Percentiles rank a stretch among this genome's conserved stretches.
Conservation (phyloP, 2,113 vertebrate species). For the Columba janthina region DNA sequence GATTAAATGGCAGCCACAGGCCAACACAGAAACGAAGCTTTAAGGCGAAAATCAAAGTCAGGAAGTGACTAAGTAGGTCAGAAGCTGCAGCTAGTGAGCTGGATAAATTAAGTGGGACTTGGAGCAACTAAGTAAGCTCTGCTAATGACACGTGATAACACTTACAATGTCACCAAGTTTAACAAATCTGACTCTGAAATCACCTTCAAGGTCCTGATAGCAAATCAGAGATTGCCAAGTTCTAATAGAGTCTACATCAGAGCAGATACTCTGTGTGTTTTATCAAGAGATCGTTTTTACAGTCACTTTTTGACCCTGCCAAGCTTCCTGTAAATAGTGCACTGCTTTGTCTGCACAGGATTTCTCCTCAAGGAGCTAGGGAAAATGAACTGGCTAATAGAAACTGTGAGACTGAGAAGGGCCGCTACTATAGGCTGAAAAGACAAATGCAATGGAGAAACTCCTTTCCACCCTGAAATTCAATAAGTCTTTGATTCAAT, state of each 20-base stretch:
- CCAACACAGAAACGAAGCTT: neutral
- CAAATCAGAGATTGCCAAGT: slow-evolving; percentile 1
- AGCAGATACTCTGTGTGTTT: slow-evolving; percentile 2
- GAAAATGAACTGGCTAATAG: neutral
- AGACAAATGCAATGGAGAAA: slow-evolving; percentile 12
- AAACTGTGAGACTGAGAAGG: neutral
- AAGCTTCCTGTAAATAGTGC: slow-evolving; percentile 26
- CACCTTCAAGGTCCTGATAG: slow-evolving; percentile 30
- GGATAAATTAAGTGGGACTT: slow-evolving; percentile 22
- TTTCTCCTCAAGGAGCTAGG: slow-evolving; percentile 27
- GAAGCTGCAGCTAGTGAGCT: slow-evolving; percentile 5
- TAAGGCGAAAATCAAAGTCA: slow-evolving; percentile 31
- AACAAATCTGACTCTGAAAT: slow-evolving; percentile 47
- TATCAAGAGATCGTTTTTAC: neutral
- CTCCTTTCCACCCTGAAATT: slow-evolving; percentile 7
- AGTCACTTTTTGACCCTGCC: slow-evolving; percentile 38
- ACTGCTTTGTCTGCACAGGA: slow-evolving; percentile 12
- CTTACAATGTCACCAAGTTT: neutral
- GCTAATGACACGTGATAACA: slow-evolving; percentile 30
- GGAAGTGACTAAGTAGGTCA: slow-evolving; percentile 57
- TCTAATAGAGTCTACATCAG: neutral
- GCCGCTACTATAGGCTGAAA: neutral
- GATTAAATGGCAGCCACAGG: slow-evolving; percentile 40
- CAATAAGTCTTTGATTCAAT: neutral
- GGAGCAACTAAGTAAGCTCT: slow-evolving; percentile 15